These are phyloP conservation scores for Trididemnum clinides DNA, from an alignment of 23 tunicate genomes.

Conservation along the genomic window DNA sequence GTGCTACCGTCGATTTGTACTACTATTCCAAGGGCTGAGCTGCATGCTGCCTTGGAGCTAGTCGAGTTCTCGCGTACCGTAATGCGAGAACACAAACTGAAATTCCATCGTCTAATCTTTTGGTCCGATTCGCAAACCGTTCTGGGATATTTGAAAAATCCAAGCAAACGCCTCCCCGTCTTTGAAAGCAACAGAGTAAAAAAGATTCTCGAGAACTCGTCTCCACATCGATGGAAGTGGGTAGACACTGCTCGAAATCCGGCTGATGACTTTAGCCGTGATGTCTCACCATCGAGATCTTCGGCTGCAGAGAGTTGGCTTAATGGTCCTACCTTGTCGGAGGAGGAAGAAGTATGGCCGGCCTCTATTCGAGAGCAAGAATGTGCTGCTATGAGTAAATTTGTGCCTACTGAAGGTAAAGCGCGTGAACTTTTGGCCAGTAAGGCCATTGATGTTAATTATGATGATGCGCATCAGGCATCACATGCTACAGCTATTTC, in stretches of 20 bases:
- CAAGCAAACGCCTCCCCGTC: background rate
- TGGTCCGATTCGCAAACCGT: slow-evolving; percentile 1
- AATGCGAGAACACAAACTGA: background rate
- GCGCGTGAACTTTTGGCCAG: background rate
- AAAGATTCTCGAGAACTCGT: background rate
- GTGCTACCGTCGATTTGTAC: background rate
- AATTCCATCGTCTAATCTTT: background rate
- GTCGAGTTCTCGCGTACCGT: background rate
- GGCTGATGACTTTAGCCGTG: slow-evolving; percentile 2
- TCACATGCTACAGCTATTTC: background rate
- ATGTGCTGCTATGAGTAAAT: background rate
- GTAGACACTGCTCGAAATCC: background rate
- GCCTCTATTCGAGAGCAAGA: background rate
- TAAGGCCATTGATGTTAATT: background rate
- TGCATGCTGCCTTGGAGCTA: slow-evolving; percentile 10
- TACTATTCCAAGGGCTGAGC: background rate
- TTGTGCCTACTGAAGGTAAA: background rate
- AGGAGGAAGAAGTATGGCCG: background rate
- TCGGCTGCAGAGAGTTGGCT: background rate
- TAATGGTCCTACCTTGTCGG: background rate
- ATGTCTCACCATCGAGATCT: background rate
- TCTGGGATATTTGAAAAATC: slow-evolving; percentile 11
- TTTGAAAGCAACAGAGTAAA: background rate
- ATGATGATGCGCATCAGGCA: background rate
- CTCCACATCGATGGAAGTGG: background rate